phyloP scores from a whole-genome alignment of 2,797 vertebrate species.

The Heterohyrax brucei region DNA sequence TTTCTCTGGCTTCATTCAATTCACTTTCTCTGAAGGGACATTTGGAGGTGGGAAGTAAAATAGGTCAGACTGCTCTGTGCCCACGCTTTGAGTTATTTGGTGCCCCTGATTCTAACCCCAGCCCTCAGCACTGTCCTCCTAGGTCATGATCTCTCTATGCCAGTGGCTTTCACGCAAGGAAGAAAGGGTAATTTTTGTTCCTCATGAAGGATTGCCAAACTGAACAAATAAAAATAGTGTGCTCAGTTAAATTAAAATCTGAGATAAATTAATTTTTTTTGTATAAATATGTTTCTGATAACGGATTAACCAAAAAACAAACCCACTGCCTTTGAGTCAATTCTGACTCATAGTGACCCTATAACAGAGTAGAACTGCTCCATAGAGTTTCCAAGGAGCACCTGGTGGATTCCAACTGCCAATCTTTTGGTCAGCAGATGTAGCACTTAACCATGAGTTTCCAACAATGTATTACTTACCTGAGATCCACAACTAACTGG shows the following conservation, averaged over 20 bases:
- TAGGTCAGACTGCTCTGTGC: not conserved
- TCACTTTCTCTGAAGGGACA: not conserved
- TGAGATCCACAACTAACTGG: slow-evolving; percentile 13
- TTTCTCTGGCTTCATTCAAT: not conserved
- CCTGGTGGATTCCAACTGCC: too few relatives aligned
- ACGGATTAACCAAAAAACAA: too few relatives aligned
- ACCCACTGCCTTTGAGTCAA: too few relatives aligned
- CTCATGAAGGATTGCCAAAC: not conserved
- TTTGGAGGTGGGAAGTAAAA: not conserved
- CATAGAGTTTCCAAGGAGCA: too few relatives aligned
- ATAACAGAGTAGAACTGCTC: too few relatives aligned
- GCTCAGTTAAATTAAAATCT: not conserved
- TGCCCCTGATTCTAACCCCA: not conserved
- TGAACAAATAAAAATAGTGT: not conserved
- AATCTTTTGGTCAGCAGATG: too few relatives aligned
- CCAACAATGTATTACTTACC: not conserved
- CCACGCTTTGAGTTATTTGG: not conserved
- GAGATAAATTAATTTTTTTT: not conserved
- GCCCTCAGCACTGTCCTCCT: not conserved
- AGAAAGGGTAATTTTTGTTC: not conserved
- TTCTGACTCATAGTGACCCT: too few relatives aligned
- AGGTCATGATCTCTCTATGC: not conserved
- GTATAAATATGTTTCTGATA: not conserved
- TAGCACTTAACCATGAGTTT: too few relatives aligned
- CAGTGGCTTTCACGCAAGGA: not conserved